Percentiles rank a stretch among this genome's conserved stretches.
phyloP scores from a whole-genome alignment of 2,797 vertebrate species.

The Momotus momota region DNA sequence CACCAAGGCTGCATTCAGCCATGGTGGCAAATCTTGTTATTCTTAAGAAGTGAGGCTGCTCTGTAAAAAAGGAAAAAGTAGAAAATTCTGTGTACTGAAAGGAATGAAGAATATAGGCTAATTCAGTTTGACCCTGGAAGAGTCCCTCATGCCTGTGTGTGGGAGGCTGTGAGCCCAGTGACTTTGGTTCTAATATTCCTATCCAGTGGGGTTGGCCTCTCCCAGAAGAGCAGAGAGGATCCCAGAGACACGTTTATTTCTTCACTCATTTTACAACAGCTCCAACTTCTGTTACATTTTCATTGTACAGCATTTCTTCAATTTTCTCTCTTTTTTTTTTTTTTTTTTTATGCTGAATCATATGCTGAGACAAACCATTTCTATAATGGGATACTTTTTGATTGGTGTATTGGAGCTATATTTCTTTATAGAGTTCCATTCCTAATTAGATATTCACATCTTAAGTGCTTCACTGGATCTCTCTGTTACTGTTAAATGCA shows the following conservation, averaged over 20 bases:
- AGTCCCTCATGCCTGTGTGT: background rate
- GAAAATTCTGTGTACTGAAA: background rate
- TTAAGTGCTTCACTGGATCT: conserved; percentile 66
- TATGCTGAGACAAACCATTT: background rate
- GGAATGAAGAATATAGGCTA: background rate
- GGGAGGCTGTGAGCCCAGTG: background rate
- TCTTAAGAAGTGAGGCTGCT: background rate
- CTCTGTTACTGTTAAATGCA: conserved; percentile 39
- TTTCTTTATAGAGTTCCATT: background rate
- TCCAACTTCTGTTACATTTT: background rate
- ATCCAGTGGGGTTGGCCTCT: background rate
- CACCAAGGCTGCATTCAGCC: background rate
- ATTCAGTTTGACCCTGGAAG: background rate
- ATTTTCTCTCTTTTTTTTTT: background rate
- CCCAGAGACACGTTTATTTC: background rate
- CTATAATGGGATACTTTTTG: background rate
- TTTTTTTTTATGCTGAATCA: conserved; percentile 6
- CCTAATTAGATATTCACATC: conserved; percentile 68
- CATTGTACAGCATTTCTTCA: background rate
- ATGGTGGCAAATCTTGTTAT: background rate
- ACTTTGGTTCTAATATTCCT: background rate
- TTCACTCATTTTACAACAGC: background rate
- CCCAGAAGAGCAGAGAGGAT: background rate
- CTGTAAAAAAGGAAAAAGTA: background rate
- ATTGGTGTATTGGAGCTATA: background rate